Evolutionary conservation across 2,888 invertebrate genomes (phyloP).

Genomic region (Leptinotarsa juncta): DNA sequence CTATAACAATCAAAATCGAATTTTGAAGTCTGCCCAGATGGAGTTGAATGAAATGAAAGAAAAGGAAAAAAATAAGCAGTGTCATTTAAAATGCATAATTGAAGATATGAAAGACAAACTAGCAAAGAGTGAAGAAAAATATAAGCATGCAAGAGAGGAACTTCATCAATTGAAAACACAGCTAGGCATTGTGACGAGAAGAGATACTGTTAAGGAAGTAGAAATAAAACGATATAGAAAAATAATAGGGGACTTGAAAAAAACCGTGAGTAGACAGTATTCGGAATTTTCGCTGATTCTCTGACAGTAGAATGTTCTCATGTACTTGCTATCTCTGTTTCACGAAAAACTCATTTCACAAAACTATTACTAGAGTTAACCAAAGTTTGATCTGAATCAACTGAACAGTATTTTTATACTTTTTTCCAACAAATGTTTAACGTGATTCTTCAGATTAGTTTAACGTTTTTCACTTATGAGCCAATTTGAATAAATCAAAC

Average conservation of each 20-base stretch:
- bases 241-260: slow-evolving; percentile 54
- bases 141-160: slow-evolving; percentile 43
- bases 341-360: not conserved
- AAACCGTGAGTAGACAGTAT: slow-evolving; percentile 50
- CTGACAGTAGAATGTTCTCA: not conserved
- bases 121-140: slow-evolving; percentile 41
- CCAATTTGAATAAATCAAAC: too few relatives aligned
- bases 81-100: slow-evolving; percentile 44
- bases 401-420: too few relatives aligned
- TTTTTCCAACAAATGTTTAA: too few relatives aligned
- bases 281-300: not conserved
- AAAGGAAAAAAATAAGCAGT: slow-evolving; percentile 48
- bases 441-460: too few relatives aligned
- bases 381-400: too few relatives aligned
- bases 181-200: slow-evolving; percentile 39
- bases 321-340: too few relatives aligned
- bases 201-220: slow-evolving; percentile 48
- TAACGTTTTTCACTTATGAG: too few relatives aligned
- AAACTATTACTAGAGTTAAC: too few relatives aligned
- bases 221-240: slow-evolving; percentile 53
- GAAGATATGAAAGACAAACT: slow-evolving; percentile 52
- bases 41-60: slow-evolving; percentile 53
- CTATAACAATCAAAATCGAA: slow-evolving; percentile 54
- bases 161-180: slow-evolving; percentile 44
- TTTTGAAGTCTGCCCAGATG: slow-evolving; percentile 51